Evolutionary conservation across 2,113 vertebrate genomes (phyloP), one percentile per base, ranked within the genome.

Genomic region (Chitala chitala): DNA sequence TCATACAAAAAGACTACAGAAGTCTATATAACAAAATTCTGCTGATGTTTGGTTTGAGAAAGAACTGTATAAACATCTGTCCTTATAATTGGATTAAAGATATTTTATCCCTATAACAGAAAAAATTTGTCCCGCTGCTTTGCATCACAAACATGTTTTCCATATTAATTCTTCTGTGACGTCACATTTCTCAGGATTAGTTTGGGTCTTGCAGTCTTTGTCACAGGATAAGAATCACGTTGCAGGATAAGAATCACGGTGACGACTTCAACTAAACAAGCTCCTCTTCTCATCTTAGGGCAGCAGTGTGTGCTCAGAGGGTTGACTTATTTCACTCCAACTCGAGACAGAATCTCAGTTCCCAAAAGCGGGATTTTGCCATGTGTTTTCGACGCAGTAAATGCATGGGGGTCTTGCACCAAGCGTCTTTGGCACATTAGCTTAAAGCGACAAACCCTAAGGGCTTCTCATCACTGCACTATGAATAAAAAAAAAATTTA

Each of bases 121-220:
- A 77, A 61, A 78, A 68, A 75, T 65, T 33, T 66, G 6, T 72
- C 38, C 61, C 54, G 56, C 56, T 38, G 56, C 29, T 53, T 65
- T 36, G 20, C 13, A 59, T 48, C 24, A 29, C 22, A 56, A 71
- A 54, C 26, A 31, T 29, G 20, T 26, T n/a, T 51, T 26, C 1
- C 9, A n/a, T 3, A 33, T 13, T 68, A 74, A 72, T 72, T 72
- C 22, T 15, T 65, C 72, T 40, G 68, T 71, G 54, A 73, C n/a
- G 72, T 72, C 73, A 51, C 61, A 70, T 72, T 74, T 61, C 59
- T 31, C 61, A 31, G 77, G 77, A 78, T 78, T 82, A 74, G 71
- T 76, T 72, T 76, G 68, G 70, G 72, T 51, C 65, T 36, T 76
- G 46, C 74, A 31, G 58, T 33, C 46, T 63, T 59, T 38, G 73